phyloP scores from a whole-genome alignment of 1,140 invertebrate genomes.

The Nebria ingens region DNA sequence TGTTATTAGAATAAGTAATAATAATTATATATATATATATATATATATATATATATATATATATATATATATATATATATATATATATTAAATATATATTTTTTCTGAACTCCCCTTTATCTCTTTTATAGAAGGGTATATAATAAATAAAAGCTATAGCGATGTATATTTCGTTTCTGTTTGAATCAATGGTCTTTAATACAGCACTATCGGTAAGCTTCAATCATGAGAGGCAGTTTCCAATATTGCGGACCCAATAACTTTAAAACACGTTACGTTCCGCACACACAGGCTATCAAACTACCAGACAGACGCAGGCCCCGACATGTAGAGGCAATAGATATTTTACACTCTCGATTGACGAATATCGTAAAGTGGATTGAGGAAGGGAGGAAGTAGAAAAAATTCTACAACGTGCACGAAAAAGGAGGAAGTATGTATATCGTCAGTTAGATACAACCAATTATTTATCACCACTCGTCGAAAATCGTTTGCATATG shows the following conservation, averaged over 20 bases:
- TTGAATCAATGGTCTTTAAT: too few species aligned
- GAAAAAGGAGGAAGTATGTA: neutral
- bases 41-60: too few species aligned
- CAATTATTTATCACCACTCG: constrained; percentile 6
- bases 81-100: too few species aligned
- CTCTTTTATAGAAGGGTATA: too few species aligned
- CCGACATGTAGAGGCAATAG: neutral
- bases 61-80: too few species aligned
- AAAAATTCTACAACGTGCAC: neutral
- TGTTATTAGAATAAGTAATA: too few species aligned
- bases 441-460: neutral
- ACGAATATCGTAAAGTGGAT: neutral
- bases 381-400: neutral
- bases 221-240: neutral
- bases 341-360: neutral
- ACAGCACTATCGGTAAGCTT: neutral
- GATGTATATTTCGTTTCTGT: too few species aligned
- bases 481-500: neutral
- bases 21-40: too few species aligned
- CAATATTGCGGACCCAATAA: constrained; percentile 1
- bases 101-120: too few species aligned
- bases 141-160: too few species aligned
- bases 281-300: neutral
- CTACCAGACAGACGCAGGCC: neutral
- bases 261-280: neutral